A percentile compares a stretch with the other conserved stretches of the same genome.
phyloP scores from a whole-genome alignment of 1,140 invertebrate species.

The Charaxes varanes region DNA sequence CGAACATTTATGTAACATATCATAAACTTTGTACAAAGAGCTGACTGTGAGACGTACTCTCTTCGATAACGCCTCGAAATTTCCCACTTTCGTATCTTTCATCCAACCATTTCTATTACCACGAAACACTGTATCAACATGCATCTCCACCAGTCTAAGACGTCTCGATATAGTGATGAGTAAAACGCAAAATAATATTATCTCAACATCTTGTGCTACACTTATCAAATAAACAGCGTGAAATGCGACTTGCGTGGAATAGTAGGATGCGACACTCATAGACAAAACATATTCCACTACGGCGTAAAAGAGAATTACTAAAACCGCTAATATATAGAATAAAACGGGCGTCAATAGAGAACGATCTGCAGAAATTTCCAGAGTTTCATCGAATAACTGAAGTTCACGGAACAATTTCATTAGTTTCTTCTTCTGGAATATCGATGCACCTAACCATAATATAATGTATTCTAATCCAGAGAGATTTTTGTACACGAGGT shows the following conservation, averaged over 20 bases:
- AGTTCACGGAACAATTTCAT: no score
- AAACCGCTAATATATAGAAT: no score
- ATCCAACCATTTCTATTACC: slow-evolving; percentile 7
- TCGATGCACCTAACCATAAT: no score
- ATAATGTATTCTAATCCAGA: background rate
- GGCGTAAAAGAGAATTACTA: no score
- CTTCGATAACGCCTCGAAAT: slow-evolving; percentile 26
- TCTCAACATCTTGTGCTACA: slow-evolving; percentile 14
- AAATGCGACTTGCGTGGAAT: background rate
- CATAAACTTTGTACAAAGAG: slow-evolving; percentile 37
- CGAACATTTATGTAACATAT: slow-evolving; percentile 40
- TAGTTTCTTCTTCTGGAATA: no score
- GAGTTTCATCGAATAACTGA: no score
- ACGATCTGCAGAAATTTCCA: no score
- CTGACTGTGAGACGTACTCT: slow-evolving; percentile 28
- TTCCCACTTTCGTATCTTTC: slow-evolving; percentile 9
- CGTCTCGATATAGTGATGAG: slow-evolving; percentile 14
- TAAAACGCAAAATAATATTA: slow-evolving; percentile 18
- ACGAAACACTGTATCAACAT: slow-evolving; percentile 26
- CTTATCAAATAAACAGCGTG: slow-evolving; percentile 3
- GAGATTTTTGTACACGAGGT: no score
- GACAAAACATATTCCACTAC: background rate
- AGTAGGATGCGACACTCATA: no score
- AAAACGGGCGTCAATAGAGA: no score
- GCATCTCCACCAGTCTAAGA: slow-evolving; percentile 31